Conservation (phyloP, 2,113 vertebrate genomes). For the Chauna torquata region DNA sequence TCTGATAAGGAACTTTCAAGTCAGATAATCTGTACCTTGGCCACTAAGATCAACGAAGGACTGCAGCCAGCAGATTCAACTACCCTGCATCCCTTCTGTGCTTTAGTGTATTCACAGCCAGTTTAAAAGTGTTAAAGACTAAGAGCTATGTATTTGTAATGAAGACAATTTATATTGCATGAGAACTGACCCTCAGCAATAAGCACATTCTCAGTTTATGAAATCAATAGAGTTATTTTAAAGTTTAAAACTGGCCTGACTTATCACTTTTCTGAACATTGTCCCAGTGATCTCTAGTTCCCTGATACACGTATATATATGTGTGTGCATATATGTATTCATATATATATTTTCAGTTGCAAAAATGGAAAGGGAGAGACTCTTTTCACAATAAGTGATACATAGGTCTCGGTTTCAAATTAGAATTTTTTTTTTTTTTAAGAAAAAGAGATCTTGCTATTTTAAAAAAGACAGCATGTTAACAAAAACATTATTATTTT, state of each 20-base stretch:
- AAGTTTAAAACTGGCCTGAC: not conserved
- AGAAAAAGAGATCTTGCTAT: not conserved
- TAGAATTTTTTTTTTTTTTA: not conserved
- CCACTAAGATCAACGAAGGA: not conserved
- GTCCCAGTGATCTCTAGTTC: not conserved
- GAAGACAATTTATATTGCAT: not conserved
- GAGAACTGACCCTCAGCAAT: not conserved
- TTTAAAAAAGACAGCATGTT: not conserved
- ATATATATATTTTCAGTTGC: not conserved
- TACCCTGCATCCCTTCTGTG: fast-evolving
- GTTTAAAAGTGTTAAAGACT: not conserved
- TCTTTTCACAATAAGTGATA: not conserved
- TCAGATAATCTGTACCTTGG: not conserved
- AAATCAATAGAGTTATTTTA: not conserved
- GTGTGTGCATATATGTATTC: not conserved
- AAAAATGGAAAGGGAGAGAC: not conserved
- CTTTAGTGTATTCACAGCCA: not conserved
- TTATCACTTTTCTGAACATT: not conserved
- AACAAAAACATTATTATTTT: not conserved
- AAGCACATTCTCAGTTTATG: not conserved
- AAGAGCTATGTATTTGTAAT: not conserved
- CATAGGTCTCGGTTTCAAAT: not conserved
- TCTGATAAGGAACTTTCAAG: not conserved
- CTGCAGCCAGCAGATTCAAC: not conserved
- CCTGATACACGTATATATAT: not conserved